Percentiles rank a stretch among this genome's conserved stretches.
Conservation (phyloP, 2,113 vertebrate genomes). For the Oceanodroma tethys region DNA sequence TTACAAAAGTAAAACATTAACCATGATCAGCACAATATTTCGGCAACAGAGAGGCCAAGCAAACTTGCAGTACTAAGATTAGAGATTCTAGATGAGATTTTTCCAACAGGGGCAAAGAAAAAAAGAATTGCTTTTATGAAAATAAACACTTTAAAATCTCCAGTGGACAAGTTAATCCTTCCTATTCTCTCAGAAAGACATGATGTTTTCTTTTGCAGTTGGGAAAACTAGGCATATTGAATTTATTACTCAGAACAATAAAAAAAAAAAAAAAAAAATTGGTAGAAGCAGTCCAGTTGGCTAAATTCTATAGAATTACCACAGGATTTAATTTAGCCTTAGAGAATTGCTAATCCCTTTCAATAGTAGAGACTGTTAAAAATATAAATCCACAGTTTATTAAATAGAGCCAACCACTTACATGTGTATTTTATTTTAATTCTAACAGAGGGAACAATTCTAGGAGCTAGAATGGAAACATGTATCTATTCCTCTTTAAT, state of each 20-base stretch:
- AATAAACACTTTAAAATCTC: neutral
- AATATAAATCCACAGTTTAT: neutral
- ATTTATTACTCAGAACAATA: neutral
- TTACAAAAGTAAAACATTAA: conserved; percentile 40
- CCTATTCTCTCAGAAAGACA: neutral
- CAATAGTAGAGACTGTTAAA: neutral
- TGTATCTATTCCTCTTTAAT: neutral
- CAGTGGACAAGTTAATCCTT: neutral
- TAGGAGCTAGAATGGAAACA: neutral
- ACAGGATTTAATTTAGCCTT: neutral
- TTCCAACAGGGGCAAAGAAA: neutral
- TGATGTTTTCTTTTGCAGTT: neutral
- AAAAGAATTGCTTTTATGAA: neutral
- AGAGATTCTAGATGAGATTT: neutral
- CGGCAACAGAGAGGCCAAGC: neutral
- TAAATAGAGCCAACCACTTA: neutral
- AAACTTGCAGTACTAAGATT: neutral
- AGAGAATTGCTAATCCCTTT: neutral
- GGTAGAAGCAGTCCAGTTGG: neutral
- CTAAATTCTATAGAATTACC: neutral
- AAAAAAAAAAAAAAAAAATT: too few relatives aligned
- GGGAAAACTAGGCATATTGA: neutral
- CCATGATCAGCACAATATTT: neutral
- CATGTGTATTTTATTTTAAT: neutral
- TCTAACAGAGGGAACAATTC: neutral